A percentile compares a stretch with the other conserved stretches of the same genome.
Conservation (phyloP, 2,888 invertebrate species). For the Orchesella flavescens region DNA sequence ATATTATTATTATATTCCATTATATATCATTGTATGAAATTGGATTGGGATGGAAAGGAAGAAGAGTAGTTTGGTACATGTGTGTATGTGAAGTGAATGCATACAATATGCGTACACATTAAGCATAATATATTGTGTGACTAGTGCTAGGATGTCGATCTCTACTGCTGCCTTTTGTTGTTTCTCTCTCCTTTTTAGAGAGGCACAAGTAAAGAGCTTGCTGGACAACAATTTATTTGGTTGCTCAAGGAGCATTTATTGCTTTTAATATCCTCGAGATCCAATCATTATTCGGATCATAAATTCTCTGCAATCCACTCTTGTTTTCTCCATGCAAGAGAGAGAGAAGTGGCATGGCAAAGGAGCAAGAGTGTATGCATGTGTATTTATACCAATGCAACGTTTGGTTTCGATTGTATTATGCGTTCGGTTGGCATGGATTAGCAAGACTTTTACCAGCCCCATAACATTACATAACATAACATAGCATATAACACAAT, state of each 20-base stretch:
- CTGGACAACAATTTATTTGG: constrained; percentile 60
- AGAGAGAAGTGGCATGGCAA: neutral
- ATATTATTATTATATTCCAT: too few relatives aligned
- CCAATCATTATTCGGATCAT: constrained; percentile 66
- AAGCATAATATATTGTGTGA: constrained; percentile 52
- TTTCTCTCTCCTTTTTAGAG: neutral
- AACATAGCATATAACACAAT: too few relatives aligned
- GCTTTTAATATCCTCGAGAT: constrained; percentile 65
- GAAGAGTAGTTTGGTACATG: constrained; percentile 12
- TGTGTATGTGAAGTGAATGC: neutral
- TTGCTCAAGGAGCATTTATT: constrained; percentile 61
- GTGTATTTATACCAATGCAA: neutral
- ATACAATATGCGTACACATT: constrained; percentile 30
- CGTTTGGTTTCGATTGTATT: too few relatives aligned
- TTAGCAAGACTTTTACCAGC: neutral
- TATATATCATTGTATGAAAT: neutral
- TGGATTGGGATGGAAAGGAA: neutral
- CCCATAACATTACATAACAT: too few relatives aligned
- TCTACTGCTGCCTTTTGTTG: neutral
- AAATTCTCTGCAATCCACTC: constrained; percentile 55
- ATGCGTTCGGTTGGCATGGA: neutral
- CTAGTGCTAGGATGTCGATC: constrained; percentile 25
- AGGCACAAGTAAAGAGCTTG: constrained; percentile 2
- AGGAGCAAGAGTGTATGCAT: constrained; percentile 4
- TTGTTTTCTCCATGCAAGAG: constrained; percentile 23